Conservation (phyloP, 1,140 invertebrate species). For the Penaeus japonicus region DNA sequence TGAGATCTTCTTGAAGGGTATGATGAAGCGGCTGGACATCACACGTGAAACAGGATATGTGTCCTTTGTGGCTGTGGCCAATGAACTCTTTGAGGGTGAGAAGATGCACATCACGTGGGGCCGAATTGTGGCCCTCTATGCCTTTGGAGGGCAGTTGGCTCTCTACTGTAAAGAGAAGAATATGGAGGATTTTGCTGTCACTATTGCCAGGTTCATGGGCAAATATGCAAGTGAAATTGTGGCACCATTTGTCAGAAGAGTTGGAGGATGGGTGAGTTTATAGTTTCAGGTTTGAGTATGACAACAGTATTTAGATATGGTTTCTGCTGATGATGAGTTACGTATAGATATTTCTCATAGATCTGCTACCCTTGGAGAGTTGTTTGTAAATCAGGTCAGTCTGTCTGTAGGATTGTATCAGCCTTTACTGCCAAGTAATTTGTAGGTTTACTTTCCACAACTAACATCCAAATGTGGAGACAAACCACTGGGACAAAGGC, state of each 20-base stretch:
- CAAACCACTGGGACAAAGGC: too few relatives aligned
- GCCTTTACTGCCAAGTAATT: too few relatives aligned
- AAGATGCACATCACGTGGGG: slow-evolving; percentile 69
- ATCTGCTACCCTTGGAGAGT: too few relatives aligned
- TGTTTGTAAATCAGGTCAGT: too few relatives aligned
- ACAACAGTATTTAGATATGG: too few relatives aligned
- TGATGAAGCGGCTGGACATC: slow-evolving; percentile 70
- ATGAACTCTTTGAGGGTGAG: slow-evolving; percentile 68
- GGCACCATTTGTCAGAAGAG: slow-evolving; percentile 64
- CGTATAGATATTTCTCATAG: too few relatives aligned
- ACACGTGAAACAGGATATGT: slow-evolving; percentile 68
- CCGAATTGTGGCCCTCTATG: slow-evolving; percentile 71
- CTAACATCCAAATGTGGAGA: too few relatives aligned
- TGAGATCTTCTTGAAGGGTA: slow-evolving; percentile 70
- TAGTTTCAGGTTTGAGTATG: neutral
- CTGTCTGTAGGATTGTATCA: too few relatives aligned
- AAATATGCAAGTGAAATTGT: slow-evolving; percentile 65
- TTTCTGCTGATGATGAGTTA: too few relatives aligned
- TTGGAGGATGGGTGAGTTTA: slow-evolving; percentile 66
- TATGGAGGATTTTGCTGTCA: slow-evolving; percentile 59
- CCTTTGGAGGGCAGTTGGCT: slow-evolving; percentile 70
- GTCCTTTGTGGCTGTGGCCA: slow-evolving; percentile 70
- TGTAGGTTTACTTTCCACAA: too few relatives aligned
- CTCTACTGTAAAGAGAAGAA: slow-evolving; percentile 67
- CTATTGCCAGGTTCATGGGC: slow-evolving; percentile 46